These are phyloP conservation scores for Pyrgus malvae DNA, from an alignment of 2,888 invertebrate genomes.

Conservation along the genomic window DNA sequence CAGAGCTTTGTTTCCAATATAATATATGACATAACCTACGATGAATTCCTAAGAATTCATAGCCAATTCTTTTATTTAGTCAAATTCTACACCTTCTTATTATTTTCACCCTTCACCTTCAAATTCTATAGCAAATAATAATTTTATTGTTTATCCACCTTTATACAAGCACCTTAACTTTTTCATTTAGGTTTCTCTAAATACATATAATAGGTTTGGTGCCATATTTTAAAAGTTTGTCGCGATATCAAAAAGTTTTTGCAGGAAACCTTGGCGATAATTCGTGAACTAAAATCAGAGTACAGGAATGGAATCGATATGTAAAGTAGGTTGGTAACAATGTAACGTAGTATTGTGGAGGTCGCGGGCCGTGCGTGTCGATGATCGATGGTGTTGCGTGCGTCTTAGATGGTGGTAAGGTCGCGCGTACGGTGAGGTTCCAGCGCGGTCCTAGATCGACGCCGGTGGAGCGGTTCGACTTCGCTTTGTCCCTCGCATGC, in stretches of 20 bases:
- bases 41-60: no score
- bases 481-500: slow-evolving; percentile 56
- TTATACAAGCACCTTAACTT: no score
- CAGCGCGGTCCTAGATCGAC: slow-evolving; percentile 48
- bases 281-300: slow-evolving; percentile 15
- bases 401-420: slow-evolving; percentile 50
- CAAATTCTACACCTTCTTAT: no score
- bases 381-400: slow-evolving; percentile 70
- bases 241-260: slow-evolving; percentile 6
- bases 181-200: no score
- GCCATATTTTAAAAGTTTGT: no score
- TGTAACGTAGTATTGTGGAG: slow-evolving; percentile 50
- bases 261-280: slow-evolving; percentile 8
- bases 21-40: no score
- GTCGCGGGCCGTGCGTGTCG: slow-evolving; percentile 56
- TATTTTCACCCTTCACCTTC: no score
- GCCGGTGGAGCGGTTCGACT: slow-evolving; percentile 55
- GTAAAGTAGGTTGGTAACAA: slow-evolving; percentile 57
- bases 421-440: slow-evolving; percentile 46
- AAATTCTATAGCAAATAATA: no score
- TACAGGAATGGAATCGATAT: slow-evolving; percentile 51
- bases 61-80: no score
- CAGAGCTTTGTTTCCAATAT: no score
- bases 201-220: no score
- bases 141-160: no score